phyloP scores from a whole-genome alignment of 2,113 vertebrate species.

The Daboia siamensis region DNA sequence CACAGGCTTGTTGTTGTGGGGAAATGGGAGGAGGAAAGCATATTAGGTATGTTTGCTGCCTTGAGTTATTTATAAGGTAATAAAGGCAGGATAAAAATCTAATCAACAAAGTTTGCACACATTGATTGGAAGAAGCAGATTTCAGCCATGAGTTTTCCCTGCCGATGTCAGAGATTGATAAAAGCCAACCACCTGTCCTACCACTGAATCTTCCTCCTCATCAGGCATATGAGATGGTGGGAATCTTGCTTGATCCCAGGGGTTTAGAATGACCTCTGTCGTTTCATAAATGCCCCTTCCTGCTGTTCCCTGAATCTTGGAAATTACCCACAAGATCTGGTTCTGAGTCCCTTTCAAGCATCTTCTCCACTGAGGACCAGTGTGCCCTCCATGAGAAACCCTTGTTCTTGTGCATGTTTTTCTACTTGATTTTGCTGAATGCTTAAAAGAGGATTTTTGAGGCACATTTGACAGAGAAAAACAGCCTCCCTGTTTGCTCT shows the following conservation, averaged over 20 bases:
- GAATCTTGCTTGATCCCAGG: not conserved
- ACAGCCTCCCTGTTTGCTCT: not conserved
- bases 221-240: not conserved
- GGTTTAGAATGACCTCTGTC: not conserved
- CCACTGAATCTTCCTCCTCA: not conserved
- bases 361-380: not conserved
- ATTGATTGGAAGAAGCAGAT: not conserved
- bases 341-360: not conserved
- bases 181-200: not conserved
- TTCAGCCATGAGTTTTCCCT: not conserved
- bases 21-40: not conserved
- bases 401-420: not conserved
- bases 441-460: not conserved
- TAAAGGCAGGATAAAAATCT: not conserved
- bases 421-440: not conserved
- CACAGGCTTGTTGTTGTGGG: not conserved
- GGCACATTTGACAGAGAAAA: not conserved
- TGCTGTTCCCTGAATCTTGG: not conserved
- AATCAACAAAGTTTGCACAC: not conserved
- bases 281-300: not conserved
- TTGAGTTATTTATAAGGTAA: not conserved
- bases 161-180: not conserved
- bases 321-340: not conserved
- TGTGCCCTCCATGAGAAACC: not conserved
- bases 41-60: not conserved